Evolutionary conservation across 2,888 invertebrate species (phyloP), one percentile per base, ranked within the genome.

Genomic region (Chorisops tibialis): DNA sequence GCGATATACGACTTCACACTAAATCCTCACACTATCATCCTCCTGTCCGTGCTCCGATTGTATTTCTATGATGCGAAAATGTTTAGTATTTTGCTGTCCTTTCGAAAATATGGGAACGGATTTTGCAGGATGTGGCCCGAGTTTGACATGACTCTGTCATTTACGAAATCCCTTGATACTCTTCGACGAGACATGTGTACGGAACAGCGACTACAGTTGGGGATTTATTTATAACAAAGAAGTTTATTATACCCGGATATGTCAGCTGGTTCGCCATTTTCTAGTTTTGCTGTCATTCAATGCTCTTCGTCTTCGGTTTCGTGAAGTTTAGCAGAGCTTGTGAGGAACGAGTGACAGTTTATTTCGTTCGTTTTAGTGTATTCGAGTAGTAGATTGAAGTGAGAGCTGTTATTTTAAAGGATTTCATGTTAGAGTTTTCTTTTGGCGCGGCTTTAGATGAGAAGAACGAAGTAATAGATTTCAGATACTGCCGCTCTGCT

Each of bases 211-310:
- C n/a, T 14, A 16, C 7, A 47, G n/a, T 9, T 14, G 47, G 22
- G 35, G 11, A 35, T 35, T 50, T 35, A 50, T 50, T 35, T 50
- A 50, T 50, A 50, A 50, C 21, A 21, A 30, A 50, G 49, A 50
- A 50, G 14, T 50, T 35, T 50, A 50, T 35, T 50, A 50, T 50
- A 12, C 30, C 49, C 35, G 49, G 49, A 50, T 30, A 50, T 50
- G 30, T 50, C 49, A 50, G 49, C 49, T 50, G 49, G n/a, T 50
- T 50, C 35, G 49, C 30, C 35, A 35, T 50, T 50, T 50, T 35
- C 30, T 50, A 50, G 35, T 50, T 22, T 50, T 50, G 35, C 49
- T 30, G 30, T 30, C 30, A 30, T 30, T 30, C 30, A 30, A 7
- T 30, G 30, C 30, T 30, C 9, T 30, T 30, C n/a, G n/a, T n/a